These are phyloP conservation scores for Oryzias sinensis DNA, from an alignment of 2,797 vertebrate species.

Conservation along the genomic window DNA sequence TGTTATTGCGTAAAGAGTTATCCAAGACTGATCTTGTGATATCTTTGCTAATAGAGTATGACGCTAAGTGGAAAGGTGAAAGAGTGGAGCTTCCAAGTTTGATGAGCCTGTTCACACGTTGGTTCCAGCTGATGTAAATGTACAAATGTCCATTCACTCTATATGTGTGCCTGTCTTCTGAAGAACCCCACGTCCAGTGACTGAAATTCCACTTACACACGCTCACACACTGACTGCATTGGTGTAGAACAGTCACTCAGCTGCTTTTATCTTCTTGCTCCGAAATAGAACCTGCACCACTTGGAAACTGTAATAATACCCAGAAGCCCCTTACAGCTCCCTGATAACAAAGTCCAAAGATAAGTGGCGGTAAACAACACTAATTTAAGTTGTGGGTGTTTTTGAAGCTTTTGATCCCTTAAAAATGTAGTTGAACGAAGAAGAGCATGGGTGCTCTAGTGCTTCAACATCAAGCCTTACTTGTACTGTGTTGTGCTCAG, in stretches of 20 bases:
- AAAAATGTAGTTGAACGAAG: constrained; percentile 26
- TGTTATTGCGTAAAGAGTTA: background rate
- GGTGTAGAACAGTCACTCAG: constrained; percentile 25
- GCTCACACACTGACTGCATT: constrained; percentile 20
- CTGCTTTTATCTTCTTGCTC: constrained; percentile 60
- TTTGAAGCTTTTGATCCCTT: constrained; percentile 37
- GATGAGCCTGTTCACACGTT: constrained; percentile 37
- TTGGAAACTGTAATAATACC: constrained; percentile 52
- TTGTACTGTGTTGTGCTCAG: constrained; percentile 53
- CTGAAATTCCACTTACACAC: constrained; percentile 66
- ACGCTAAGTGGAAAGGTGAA: constrained; percentile 14
- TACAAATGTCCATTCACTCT: constrained; percentile 39
- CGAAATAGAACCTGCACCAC: constrained; percentile 57
- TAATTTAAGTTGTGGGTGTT: constrained; percentile 32
- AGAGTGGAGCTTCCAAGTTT: constrained; percentile 30
- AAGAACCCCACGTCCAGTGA: constrained; percentile 73
- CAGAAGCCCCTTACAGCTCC: constrained; percentile 39
- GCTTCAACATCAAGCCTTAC: constrained; percentile 26
- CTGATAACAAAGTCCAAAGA: constrained; percentile 52
- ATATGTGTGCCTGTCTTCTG: constrained; percentile 71
- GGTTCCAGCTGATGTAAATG: constrained; percentile 34
- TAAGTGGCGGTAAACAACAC: constrained; percentile 41
- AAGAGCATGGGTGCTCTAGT: constrained; percentile 35
- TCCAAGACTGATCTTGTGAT: background rate
- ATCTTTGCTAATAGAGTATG: background rate